phyloP scores from a whole-genome alignment of 2,888 invertebrate species.

The Meghimatium bilineatum region DNA sequence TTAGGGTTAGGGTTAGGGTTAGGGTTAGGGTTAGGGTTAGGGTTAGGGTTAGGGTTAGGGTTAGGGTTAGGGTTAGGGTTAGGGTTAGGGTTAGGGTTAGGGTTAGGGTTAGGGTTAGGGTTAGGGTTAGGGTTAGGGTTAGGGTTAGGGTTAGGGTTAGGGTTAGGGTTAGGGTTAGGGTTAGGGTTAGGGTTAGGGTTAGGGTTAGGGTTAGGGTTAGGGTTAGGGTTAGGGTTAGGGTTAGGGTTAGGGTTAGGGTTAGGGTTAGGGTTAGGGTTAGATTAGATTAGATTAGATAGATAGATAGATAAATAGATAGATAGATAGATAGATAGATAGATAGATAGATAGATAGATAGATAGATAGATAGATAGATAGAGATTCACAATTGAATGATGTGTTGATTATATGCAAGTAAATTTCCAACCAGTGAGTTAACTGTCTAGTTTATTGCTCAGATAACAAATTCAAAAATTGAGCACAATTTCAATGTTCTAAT shows the following conservation, averaged over 20 bases:
- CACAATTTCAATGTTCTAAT: too few species aligned
- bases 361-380: too few species aligned
- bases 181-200: slow-evolving; percentile 31
- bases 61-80: slow-evolving; percentile 32
- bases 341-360: too few species aligned
- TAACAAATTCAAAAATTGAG: too few species aligned
- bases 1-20: slow-evolving; percentile 49
- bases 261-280: slow-evolving; percentile 27
- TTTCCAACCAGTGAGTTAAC: too few species aligned
- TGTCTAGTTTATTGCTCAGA: too few species aligned
- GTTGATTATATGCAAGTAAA: too few species aligned
- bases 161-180: slow-evolving; percentile 42
- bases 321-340: too few species aligned
- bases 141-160: slow-evolving; percentile 41
- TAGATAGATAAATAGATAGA: too few species aligned
- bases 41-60: slow-evolving; percentile 47
- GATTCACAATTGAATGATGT: too few species aligned
- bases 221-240: slow-evolving; percentile 17
- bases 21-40: slow-evolving; percentile 47
- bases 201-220: slow-evolving; percentile 17
- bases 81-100: slow-evolving; percentile 36
- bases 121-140: slow-evolving; percentile 33
- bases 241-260: slow-evolving; percentile 17
- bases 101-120: slow-evolving; percentile 38
- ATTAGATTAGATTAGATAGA: not conserved